These are phyloP conservation scores for Drymodes brunneopygia DNA, from an alignment of 2,113 vertebrate genomes.

Conservation along the genomic window DNA sequence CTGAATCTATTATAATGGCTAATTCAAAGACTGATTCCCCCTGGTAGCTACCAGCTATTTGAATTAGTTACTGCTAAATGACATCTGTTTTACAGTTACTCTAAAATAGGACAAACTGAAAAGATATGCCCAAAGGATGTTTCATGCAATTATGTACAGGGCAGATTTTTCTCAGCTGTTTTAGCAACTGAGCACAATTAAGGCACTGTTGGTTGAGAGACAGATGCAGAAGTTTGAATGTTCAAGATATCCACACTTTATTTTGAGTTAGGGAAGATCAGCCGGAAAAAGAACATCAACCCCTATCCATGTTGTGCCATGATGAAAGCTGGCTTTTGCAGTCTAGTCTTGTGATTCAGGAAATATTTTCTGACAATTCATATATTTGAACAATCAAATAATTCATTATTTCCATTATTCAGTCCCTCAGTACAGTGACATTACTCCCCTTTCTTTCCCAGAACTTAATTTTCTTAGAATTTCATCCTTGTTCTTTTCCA, in stretches of 20 bases:
- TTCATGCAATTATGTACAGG: not conserved
- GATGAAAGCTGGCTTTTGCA: not conserved
- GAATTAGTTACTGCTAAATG: not conserved
- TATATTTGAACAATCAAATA: not conserved
- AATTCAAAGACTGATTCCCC: not conserved
- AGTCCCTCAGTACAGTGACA: not conserved
- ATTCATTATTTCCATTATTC: not conserved
- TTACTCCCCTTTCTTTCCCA: not conserved
- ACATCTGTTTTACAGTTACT: not conserved
- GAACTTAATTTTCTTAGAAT: not conserved
- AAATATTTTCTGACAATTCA: not conserved
- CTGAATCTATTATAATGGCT: not conserved
- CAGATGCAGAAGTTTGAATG: not conserved
- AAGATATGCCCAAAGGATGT: not conserved
- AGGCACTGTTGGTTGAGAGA: not conserved
- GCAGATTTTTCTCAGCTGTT: not conserved
- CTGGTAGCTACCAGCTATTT: not conserved
- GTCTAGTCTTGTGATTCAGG: not conserved
- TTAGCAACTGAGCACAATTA: not conserved
- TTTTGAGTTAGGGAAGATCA: not conserved
- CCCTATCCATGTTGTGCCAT: fast-evolving
- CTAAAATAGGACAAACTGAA: not conserved
- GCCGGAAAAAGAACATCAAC: not conserved
- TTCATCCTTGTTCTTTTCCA: not conserved
- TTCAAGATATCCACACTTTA: not conserved